These are phyloP conservation scores for Steinernema scapterisci DNA, from an alignment of 2,888 invertebrate species.

Conservation along the genomic window DNA sequence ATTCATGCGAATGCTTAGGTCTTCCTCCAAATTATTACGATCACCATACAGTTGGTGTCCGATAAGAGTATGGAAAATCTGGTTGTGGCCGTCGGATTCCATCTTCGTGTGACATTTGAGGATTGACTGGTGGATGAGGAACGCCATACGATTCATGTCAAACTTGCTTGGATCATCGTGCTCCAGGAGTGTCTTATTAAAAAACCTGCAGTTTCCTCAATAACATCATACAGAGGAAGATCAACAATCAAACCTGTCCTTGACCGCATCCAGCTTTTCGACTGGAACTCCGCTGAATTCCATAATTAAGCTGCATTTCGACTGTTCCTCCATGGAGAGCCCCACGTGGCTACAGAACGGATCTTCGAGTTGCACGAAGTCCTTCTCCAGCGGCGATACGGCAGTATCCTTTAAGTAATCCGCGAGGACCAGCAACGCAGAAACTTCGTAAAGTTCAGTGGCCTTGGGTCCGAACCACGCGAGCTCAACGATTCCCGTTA, in stretches of 20 bases:
- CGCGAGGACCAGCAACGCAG: slow-evolving; percentile 72
- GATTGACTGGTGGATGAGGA: slow-evolving; percentile 73
- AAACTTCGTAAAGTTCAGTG: slow-evolving; percentile 8
- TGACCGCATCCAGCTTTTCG: slow-evolving; percentile 51
- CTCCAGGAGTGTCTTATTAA: slow-evolving; percentile 54
- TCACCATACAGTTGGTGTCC: slow-evolving; percentile 85
- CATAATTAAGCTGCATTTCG: slow-evolving; percentile 49
- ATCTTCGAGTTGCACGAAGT: slow-evolving; percentile 59
- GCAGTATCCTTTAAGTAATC: slow-evolving; percentile 86
- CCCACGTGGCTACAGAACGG: slow-evolving; percentile 49
- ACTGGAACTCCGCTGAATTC: slow-evolving; percentile 59
- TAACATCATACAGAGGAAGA: neutral
- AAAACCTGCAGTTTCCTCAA: slow-evolving; percentile 34
- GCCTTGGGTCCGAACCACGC: slow-evolving; percentile 62
- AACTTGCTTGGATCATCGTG: slow-evolving; percentile 71
- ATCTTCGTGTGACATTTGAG: slow-evolving; percentile 68
- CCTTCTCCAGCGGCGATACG: slow-evolving; percentile 79
- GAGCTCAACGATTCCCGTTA: slow-evolving; percentile 57
- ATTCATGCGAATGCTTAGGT: slow-evolving; percentile 44
- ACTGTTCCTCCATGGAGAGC: slow-evolving; percentile 44
- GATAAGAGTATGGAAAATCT: slow-evolving; percentile 79
- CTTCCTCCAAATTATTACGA: slow-evolving; percentile 67
- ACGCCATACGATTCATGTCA: slow-evolving; percentile 79
- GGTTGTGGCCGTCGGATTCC: slow-evolving; percentile 77
- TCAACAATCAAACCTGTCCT: slow-evolving; percentile 43